A percentile compares a stretch with the other conserved stretches of the same genome.
Conservation (phyloP, 2,888 invertebrate genomes). For the Napeogenes sylphis region DNA sequence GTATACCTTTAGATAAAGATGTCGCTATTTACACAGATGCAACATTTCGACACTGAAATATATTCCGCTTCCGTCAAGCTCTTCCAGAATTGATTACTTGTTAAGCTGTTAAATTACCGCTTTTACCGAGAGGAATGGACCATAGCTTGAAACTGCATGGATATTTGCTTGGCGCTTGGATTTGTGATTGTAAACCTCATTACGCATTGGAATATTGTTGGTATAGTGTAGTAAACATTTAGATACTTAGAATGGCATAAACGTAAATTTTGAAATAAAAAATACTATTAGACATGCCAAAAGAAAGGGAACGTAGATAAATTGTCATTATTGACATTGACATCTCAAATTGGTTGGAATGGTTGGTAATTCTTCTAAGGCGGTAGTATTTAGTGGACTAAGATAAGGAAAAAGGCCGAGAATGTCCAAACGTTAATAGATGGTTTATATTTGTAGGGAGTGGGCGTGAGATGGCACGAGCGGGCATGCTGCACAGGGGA, state of each 20-base stretch:
- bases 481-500: conserved; percentile 86
- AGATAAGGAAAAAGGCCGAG: conserved; percentile 57
- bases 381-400: conserved; percentile 59
- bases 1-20: conserved; percentile 27
- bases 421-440: conserved; percentile 61
- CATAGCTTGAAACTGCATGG: conserved; percentile 16
- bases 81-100: conserved; percentile 60
- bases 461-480: conserved; percentile 85
- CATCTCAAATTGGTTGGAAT: conserved; percentile 3
- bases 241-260: too few species aligned
- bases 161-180: too few species aligned
- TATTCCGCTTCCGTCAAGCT: conserved; percentile 61
- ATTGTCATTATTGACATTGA: background rate
- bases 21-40: conserved; percentile 24
- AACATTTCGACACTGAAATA: conserved; percentile 52
- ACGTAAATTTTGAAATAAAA: too few species aligned
- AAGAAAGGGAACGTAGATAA: background rate
- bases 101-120: conserved; percentile 62
- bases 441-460: conserved; percentile 71
- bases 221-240: too few species aligned
- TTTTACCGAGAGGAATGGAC: conserved; percentile 39
- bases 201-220: too few species aligned
- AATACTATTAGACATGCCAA: background rate
- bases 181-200: too few species aligned
- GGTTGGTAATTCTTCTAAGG: conserved; percentile 27